Evolutionary conservation across 2,888 invertebrate genomes (phyloP).

Genomic region (Pristionchus entomophagus): DNA sequence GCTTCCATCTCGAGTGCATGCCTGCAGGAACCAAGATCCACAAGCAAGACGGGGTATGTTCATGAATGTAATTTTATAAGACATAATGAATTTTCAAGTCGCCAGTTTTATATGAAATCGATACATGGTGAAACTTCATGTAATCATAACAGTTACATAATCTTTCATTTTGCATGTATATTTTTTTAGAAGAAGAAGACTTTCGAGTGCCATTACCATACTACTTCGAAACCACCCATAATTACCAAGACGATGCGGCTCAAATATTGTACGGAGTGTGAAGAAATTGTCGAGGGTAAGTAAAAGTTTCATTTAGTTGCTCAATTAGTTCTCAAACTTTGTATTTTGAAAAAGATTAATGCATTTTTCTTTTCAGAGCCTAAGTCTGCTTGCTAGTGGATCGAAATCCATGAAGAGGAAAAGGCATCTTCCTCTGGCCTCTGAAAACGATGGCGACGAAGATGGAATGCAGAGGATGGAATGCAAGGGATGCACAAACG

Average conservation of each 20-base stretch:
- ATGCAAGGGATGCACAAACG: not conserved
- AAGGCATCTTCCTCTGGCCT: too few relatives aligned
- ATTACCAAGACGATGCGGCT: not conserved
- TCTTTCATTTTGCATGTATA: not conserved
- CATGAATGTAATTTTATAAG: too few relatives aligned
- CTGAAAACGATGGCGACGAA: too few relatives aligned
- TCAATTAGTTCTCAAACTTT: too few relatives aligned
- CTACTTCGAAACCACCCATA: too few relatives aligned
- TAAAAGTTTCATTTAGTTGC: not conserved
- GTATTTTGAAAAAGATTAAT: too few relatives aligned
- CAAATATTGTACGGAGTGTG: not conserved
- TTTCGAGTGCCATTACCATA: not conserved
- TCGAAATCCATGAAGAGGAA: too few relatives aligned
- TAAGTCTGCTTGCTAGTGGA: too few relatives aligned
- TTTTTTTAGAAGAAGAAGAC: not conserved
- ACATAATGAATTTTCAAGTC: too few relatives aligned
- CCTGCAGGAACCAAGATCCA: not conserved
- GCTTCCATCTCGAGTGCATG: not conserved
- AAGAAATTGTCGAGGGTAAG: not conserved
- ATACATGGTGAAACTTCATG: too few relatives aligned
- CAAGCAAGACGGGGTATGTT: not conserved
- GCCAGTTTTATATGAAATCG: too few relatives aligned
- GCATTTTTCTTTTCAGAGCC: too few relatives aligned
- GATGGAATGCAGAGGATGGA: not conserved
- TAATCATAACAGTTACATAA: not conserved